These are phyloP conservation scores for Ceryle rudis DNA, from an alignment of 2,797 vertebrate species.

Conservation along the genomic window DNA sequence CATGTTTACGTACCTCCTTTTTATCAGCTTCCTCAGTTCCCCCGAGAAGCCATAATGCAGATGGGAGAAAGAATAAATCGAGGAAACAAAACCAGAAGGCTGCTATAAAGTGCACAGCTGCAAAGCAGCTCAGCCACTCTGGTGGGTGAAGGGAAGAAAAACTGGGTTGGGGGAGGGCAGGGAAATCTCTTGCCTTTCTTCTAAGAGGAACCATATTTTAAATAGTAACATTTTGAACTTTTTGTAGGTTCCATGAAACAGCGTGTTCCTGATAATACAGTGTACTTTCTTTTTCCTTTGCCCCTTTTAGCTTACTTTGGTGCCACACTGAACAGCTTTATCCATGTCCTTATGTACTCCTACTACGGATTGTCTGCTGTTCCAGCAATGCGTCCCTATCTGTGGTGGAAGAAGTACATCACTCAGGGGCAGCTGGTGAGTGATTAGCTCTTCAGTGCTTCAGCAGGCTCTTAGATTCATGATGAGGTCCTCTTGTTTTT, in stretches of 20 bases:
- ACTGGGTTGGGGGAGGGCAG: accelerated
- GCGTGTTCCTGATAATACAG: background rate
- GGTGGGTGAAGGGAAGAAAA: background rate
- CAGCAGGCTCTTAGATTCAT: background rate
- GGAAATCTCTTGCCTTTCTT: background rate
- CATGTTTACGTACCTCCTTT: background rate
- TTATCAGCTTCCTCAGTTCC: background rate
- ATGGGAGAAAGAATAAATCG: background rate
- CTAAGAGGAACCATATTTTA: background rate
- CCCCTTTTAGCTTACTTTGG: conserved; percentile 90
- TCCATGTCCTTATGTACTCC: conserved; percentile 98
- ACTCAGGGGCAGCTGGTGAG: conserved; percentile 97
- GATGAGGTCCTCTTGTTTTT: background rate
- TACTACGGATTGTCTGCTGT: conserved; percentile 94
- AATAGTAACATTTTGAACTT: conserved; percentile 20
- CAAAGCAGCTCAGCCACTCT: background rate
- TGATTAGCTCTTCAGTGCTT: background rate
- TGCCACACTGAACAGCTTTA: conserved; percentile 93
- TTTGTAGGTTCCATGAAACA: background rate
- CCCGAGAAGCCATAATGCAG: background rate
- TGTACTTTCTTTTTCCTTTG: background rate
- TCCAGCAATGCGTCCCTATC: conserved; percentile 92
- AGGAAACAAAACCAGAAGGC: background rate
- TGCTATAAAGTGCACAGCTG: background rate
- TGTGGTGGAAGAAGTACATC: conserved; percentile 99